Evolutionary conservation across 30 jellyfish, hydroid and myxozoan genomes (phyloP).

Genomic region (Clytia hemisphaerica): DNA sequence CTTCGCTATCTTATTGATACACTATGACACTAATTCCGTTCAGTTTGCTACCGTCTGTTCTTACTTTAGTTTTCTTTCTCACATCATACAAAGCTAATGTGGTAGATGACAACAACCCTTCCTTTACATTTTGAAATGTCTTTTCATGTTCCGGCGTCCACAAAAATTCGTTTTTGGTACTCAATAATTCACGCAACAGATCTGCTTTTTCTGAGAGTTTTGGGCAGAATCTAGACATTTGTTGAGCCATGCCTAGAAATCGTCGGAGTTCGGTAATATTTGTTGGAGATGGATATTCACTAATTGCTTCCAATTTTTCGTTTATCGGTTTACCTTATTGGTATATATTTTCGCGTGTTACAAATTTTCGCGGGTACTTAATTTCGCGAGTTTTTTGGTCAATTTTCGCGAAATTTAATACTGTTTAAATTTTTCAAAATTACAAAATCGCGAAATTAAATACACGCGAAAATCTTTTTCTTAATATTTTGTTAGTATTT

Average conservation of each 20-base stretch:
- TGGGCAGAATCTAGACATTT: slow-evolving; percentile 2
- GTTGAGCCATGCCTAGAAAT: slow-evolving; percentile 26
- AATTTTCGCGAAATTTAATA: too few relatives aligned
- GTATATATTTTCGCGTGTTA: too few relatives aligned
- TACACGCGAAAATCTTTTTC: too few relatives aligned
- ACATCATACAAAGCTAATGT: neutral
- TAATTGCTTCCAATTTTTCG: slow-evolving; percentile 2
- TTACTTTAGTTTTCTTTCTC: neutral
- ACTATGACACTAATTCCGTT: neutral
- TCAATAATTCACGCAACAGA: neutral
- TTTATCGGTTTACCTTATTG: too few relatives aligned
- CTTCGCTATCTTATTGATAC: too few relatives aligned
- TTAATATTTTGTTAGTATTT: too few relatives aligned
- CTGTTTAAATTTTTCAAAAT: too few relatives aligned
- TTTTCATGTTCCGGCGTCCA: slow-evolving; percentile 1
- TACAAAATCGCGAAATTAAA: too few relatives aligned
- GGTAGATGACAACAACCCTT: neutral
- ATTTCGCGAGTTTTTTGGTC: too few relatives aligned
- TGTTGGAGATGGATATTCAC: slow-evolving; percentile 16
- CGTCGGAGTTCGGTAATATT: slow-evolving; percentile 11
- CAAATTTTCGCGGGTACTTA: too few relatives aligned
- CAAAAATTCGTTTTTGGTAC: neutral
- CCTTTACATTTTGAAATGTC: neutral
- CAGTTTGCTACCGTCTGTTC: neutral
- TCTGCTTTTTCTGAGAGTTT: neutral